These are phyloP conservation scores for Macquaria ambigua DNA, from an alignment of 2,113 vertebrate genomes.

Conservation along the genomic window DNA sequence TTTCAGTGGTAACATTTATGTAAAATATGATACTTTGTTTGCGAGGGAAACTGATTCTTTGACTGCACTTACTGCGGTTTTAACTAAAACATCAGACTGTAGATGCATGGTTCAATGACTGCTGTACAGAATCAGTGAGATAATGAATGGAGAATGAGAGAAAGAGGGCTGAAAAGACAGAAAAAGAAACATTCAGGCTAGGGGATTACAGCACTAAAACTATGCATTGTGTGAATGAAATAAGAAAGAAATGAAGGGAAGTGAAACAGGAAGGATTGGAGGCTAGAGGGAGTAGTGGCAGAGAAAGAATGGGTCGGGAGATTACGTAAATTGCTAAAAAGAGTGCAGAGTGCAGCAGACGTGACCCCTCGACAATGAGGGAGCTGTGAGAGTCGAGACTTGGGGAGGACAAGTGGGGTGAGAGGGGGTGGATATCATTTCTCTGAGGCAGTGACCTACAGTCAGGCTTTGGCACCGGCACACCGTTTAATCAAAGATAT, in stretches of 20 bases:
- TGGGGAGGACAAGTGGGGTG: conserved; percentile 51
- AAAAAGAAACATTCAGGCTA: neutral
- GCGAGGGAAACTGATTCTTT: neutral
- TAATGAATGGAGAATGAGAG: conserved; percentile 13
- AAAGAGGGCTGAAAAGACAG: neutral
- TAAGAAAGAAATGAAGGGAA: conserved; percentile 12
- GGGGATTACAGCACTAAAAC: conserved; percentile 15
- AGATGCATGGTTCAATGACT: conserved; percentile 21
- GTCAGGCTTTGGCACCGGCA: conserved; percentile 52
- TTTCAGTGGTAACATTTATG: neutral
- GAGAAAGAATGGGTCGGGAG: conserved; percentile 27
- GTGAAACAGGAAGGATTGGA: conserved; percentile 5
- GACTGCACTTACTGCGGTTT: conserved; percentile 17
- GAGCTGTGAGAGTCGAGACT: conserved; percentile 29
- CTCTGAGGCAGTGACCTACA: conserved; percentile 75
- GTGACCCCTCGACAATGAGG: conserved; percentile 49
- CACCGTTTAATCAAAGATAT: conserved; percentile 78
- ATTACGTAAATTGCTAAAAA: conserved; percentile 46
- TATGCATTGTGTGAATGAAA: conserved; percentile 43
- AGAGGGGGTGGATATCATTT: conserved; percentile 62
- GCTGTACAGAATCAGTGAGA: neutral
- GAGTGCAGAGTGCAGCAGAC: conserved; percentile 26
- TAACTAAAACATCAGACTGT: neutral
- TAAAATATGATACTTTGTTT: neutral
- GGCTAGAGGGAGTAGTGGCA: conserved; percentile 3